These are phyloP conservation scores for Eupsittula cactorum DNA, from an alignment of 2,113 vertebrate genomes.

Conservation along the genomic window DNA sequence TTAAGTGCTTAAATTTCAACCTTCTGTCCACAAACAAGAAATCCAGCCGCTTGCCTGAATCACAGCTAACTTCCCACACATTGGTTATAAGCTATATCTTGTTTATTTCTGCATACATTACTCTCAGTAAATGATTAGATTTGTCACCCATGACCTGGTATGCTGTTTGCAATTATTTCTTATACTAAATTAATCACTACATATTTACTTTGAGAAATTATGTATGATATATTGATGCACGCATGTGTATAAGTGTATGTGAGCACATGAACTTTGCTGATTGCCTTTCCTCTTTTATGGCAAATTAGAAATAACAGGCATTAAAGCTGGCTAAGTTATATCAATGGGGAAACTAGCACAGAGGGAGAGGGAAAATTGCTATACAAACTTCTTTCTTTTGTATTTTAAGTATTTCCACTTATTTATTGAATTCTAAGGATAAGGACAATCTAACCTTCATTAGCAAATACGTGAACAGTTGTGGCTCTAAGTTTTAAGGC, in stretches of 20 bases:
- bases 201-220: conserved; percentile 60
- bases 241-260: neutral
- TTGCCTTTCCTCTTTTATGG: conserved; percentile 23
- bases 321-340: neutral
- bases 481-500: neutral
- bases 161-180: conserved; percentile 68
- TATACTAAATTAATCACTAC: conserved; percentile 56
- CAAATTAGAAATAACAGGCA: conserved; percentile 16
- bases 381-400: neutral
- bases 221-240: neutral
- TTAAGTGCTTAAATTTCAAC: conserved; percentile 50
- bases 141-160: conserved; percentile 61
- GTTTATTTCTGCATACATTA: conserved; percentile 65
- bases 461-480: neutral
- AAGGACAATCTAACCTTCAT: neutral
- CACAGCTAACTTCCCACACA: conserved; percentile 48
- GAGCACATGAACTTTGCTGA: conserved; percentile 21
- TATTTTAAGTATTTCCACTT: neutral
- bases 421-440: neutral
- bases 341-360: neutral
- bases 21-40: conserved; percentile 50
- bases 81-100: conserved; percentile 37
- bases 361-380: neutral
- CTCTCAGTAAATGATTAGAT: conserved; percentile 50
- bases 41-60: conserved; percentile 36